phyloP scores from a whole-genome alignment of 2,888 invertebrate genomes.

The Ctena decussata region DNA sequence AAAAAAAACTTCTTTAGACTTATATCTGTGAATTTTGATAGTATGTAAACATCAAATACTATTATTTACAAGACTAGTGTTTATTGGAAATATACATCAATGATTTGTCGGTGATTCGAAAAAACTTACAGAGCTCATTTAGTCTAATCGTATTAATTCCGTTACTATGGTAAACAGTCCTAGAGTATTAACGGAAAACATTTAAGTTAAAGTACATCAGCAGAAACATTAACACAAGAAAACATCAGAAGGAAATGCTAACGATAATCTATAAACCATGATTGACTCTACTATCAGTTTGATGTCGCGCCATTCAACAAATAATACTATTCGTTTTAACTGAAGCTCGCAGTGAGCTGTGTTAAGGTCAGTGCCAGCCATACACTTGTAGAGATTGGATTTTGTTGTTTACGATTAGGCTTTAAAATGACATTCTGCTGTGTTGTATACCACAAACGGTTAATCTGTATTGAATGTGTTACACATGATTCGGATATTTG shows the following conservation, averaged over 20 bases:
- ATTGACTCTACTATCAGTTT: not conserved
- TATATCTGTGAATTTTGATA: no score
- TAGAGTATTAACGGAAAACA: not conserved
- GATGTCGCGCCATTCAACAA: not conserved
- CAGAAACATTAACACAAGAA: no score
- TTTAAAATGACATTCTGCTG: not conserved
- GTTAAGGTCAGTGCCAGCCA: not conserved
- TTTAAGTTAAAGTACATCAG: not conserved
- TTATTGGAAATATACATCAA: no score
- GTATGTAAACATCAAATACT: no score
- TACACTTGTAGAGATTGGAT: not conserved
- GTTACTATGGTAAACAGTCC: not conserved
- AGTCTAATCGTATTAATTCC: not conserved
- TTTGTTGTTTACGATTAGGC: not conserved
- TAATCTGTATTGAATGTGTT: not conserved
- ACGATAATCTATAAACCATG: not conserved
- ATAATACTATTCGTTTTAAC: not conserved
- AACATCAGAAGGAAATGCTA: not conserved
- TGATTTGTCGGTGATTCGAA: no score
- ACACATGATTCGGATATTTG: conserved; percentile 2
- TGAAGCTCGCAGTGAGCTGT: not conserved
- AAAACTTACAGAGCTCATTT: no score
- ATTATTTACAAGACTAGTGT: no score
- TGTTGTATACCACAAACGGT: not conserved
- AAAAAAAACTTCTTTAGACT: no score